Conservation (phyloP, 2,888 invertebrate genomes). For the Microplitis manilae region DNA sequence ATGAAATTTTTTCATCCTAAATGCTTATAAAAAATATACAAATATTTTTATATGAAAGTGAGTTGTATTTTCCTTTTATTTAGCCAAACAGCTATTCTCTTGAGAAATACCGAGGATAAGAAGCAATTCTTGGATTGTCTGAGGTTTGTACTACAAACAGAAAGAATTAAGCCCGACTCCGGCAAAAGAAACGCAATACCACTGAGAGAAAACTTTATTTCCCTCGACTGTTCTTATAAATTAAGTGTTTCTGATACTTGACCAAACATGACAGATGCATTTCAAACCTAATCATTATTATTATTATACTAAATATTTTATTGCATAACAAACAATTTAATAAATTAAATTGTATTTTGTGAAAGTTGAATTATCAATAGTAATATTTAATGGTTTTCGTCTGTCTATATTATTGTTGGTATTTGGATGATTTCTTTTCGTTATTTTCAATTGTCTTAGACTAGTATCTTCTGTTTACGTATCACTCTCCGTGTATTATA, state of each 20-base stretch:
- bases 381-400: neutral
- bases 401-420: neutral
- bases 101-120: constrained; percentile 54
- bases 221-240: neutral
- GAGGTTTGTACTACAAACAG: constrained; percentile 44
- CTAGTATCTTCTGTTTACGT: neutral
- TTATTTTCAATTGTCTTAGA: constrained; percentile 59
- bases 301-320: neutral
- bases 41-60: constrained; percentile 12
- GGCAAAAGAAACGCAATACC: constrained; percentile 18
- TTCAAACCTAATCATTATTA: neutral
- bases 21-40: neutral
- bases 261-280: neutral
- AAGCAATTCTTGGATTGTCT: constrained; percentile 55
- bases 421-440: neutral
- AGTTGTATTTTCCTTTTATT: constrained; percentile 40
- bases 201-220: constrained; percentile 36
- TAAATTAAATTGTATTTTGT: neutral
- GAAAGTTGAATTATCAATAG: neutral
- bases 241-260: neutral
- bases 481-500: constrained; percentile 14
- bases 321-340: neutral
- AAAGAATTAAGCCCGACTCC: constrained; percentile 48
- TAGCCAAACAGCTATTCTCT: constrained; percentile 45
- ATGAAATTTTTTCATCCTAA: neutral